Conservation (phyloP, 2,797 vertebrate species). For the Apodemus agrarius region DNA sequence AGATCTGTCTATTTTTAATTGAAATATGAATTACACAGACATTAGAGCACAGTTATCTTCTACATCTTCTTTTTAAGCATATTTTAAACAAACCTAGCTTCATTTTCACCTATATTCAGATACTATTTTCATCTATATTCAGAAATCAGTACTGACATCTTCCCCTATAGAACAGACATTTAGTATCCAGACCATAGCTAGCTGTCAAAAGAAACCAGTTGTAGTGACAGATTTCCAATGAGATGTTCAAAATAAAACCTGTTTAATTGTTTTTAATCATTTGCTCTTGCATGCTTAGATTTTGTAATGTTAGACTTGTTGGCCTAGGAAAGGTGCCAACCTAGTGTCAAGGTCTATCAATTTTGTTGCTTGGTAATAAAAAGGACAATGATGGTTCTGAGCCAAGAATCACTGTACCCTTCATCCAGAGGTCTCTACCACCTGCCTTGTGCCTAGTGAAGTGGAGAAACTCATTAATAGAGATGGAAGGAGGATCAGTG, state of each 20-base stretch:
- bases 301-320: constrained; percentile 58
- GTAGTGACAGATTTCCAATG: constrained; percentile 46
- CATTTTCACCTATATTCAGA: constrained; percentile 15
- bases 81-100: not conserved
- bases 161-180: not conserved
- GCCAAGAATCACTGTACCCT: not conserved
- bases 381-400: constrained; percentile 32
- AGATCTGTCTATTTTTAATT: not conserved
- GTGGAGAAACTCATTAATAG: not conserved
- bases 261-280: constrained; percentile 68
- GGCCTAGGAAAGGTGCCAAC: constrained; percentile 58
- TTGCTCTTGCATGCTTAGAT: constrained; percentile 31
- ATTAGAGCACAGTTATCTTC: not conserved
- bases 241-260: constrained; percentile 54
- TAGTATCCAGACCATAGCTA: constrained; percentile 34
- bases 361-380: constrained; percentile 58
- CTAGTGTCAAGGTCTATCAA: not conserved
- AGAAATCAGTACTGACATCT: not conserved
- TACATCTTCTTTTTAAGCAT: not conserved
- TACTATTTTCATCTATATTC: not conserved
- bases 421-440: not conserved
- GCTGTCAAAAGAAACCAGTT: constrained; percentile 62
- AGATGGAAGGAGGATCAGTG: not conserved
- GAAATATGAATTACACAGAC: not conserved
- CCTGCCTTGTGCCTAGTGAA: not conserved